Percentiles rank a stretch among this genome's conserved stretches.
These are phyloP conservation scores for Lasioglossum malachurum DNA, from an alignment of 2,888 invertebrate species.

Conservation along the genomic window DNA sequence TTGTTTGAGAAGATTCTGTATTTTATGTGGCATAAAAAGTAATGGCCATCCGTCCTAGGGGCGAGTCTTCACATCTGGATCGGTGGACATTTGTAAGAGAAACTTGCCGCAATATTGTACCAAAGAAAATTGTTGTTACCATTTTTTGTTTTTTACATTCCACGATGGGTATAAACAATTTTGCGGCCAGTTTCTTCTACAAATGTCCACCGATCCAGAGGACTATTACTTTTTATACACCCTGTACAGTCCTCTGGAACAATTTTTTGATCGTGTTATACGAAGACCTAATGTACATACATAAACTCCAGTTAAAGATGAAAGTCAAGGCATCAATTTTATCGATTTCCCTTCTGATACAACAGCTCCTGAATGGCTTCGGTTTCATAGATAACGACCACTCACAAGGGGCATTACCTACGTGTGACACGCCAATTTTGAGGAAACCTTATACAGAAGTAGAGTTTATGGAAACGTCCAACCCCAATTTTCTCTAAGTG, in stretches of 20 bases:
- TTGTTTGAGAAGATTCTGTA: not conserved
- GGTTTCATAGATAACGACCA: constrained; percentile 6
- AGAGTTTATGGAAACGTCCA: not conserved
- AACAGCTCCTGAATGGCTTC: not conserved
- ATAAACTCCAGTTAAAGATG: not conserved
- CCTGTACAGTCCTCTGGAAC: not conserved
- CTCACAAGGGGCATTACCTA: not conserved
- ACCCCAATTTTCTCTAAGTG: not conserved
- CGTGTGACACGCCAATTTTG: constrained; percentile 10
- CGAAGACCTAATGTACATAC: not conserved
- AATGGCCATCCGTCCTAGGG: no score
- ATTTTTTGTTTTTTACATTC: no score
- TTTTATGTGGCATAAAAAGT: no score
- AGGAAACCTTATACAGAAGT: not conserved
- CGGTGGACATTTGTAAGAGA: no score
- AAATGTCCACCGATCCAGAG: no score
- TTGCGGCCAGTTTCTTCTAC: no score
- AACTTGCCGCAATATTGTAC: no score
- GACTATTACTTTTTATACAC: no score
- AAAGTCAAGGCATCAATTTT: not conserved
- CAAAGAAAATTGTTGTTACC: no score
- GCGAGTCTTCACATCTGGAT: no score
- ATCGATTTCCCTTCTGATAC: constrained; percentile 7
- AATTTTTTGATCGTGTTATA: not conserved
- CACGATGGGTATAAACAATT: no score